phyloP scores from a whole-genome alignment of 2,113 vertebrate genomes.

The Bufo bufo region DNA sequence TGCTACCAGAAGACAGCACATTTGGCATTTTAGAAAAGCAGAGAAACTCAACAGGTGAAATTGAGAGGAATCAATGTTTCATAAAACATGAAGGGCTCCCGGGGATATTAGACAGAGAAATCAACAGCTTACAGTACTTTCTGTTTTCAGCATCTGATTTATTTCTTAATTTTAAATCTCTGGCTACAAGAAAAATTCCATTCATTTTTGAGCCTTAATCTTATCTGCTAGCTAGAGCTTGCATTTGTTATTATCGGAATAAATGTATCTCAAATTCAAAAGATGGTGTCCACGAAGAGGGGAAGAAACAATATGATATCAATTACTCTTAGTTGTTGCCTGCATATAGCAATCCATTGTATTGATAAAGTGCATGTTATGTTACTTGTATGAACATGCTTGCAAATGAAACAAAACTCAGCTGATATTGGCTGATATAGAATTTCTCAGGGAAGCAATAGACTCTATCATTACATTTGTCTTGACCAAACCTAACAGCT shows the following conservation, averaged over 20 bases:
- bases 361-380: conserved; percentile 4
- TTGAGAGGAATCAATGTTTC: conserved; percentile 48
- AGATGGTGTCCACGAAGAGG: conserved; percentile 18
- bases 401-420: neutral
- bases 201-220: conserved; percentile 52
- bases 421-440: neutral
- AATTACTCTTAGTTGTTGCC: neutral
- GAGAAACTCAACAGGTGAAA: conserved; percentile 57
- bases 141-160: conserved; percentile 51
- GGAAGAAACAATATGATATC: conserved; percentile 28
- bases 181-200: conserved; percentile 42
- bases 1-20: conserved; percentile 48
- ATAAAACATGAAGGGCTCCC: conserved; percentile 57
- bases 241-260: conserved; percentile 50
- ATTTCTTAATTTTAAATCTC: conserved; percentile 59
- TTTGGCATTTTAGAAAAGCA: conserved; percentile 58
- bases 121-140: conserved; percentile 54
- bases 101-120: conserved; percentile 58
- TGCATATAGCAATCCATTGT: neutral
- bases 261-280: conserved; percentile 40
- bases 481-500: neutral
- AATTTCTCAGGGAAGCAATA: neutral
- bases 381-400: conserved; percentile 18
- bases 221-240: conserved; percentile 44
- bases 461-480: neutral